These are phyloP conservation scores for Metridium senile DNA, from an alignment of 92 coral and sea anemone genomes.

Conservation along the genomic window DNA sequence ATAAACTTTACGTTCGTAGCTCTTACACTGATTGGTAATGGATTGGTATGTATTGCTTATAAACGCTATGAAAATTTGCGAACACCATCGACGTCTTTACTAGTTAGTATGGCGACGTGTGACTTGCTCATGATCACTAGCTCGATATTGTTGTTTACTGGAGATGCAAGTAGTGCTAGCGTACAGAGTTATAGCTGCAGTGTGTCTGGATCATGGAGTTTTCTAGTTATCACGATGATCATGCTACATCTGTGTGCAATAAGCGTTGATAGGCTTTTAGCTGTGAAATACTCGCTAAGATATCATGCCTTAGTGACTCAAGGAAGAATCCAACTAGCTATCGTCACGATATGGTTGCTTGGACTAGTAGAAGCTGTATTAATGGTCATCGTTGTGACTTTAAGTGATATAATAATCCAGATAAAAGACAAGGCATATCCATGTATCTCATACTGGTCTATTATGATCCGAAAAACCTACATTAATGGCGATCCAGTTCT, in stretches of 20 bases:
- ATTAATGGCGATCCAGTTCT: not conserved
- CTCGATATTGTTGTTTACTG: not conserved
- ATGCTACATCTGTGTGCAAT: conserved; percentile 23
- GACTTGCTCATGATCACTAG: conserved; percentile 20
- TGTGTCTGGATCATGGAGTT: not conserved
- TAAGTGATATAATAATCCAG: too few species aligned
- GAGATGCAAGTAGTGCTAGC: not conserved
- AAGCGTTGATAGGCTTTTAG: conserved; percentile 21
- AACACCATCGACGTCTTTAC: conserved; percentile 29
- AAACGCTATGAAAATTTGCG: conserved; percentile 12
- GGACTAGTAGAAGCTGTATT: not conserved
- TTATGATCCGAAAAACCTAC: not conserved
- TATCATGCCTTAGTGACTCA: conserved; percentile 7
- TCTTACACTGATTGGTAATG: conserved; percentile 1
- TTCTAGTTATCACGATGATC: not conserved
- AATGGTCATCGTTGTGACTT: too few species aligned
- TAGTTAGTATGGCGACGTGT: conserved; percentile 42
- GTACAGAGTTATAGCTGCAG: not conserved
- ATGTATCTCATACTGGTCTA: not conserved
- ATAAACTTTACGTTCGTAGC: not conserved
- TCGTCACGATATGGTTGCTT: conserved; percentile 3
- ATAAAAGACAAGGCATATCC: not conserved
- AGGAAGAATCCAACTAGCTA: not conserved
- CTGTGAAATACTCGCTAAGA: conserved; percentile 15
- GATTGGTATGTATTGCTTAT: not conserved